Percentiles rank a stretch among this genome's conserved stretches.
Evolutionary conservation across 1,140 invertebrate genomes (phyloP).

Genomic region (Ylistrum balloti): DNA sequence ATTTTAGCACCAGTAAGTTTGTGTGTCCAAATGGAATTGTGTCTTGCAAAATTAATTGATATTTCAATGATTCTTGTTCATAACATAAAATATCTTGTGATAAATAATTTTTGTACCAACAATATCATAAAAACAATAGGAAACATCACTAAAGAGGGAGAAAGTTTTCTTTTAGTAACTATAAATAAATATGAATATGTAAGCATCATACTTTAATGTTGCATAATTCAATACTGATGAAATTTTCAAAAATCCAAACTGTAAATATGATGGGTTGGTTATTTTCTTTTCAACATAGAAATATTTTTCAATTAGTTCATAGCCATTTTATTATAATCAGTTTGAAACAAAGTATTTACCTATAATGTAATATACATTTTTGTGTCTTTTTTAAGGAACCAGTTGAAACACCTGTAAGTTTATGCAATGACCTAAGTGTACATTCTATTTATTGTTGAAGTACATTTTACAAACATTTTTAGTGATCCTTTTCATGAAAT

Average conservation of each 20-base stretch:
- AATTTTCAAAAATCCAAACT: too few relatives aligned
- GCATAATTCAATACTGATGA: too few relatives aligned
- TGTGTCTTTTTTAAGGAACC: not conserved
- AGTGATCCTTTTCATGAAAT: too few relatives aligned
- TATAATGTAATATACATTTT: not conserved
- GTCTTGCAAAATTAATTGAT: not conserved
- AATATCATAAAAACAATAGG: too few relatives aligned
- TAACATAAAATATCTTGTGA: not conserved
- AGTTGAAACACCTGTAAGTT: slow-evolving; percentile 34
- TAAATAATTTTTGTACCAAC: too few relatives aligned
- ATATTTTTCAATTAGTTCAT: not conserved
- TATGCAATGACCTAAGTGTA: not conserved
- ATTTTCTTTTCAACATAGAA: too few relatives aligned
- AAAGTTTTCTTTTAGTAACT: too few relatives aligned
- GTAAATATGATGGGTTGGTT: too few relatives aligned
- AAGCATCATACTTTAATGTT: too few relatives aligned
- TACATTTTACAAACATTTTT: not conserved
- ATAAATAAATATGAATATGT: too few relatives aligned
- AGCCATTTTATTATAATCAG: not conserved
- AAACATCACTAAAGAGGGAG: too few relatives aligned
- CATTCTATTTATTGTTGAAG: not conserved
- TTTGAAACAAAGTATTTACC: not conserved
- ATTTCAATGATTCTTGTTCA: not conserved
- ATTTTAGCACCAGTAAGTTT: slow-evolving; percentile 39
- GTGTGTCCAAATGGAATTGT: not conserved